Conservation (phyloP, 2,113 vertebrate genomes). For the Myotis lucifugus region DNA sequence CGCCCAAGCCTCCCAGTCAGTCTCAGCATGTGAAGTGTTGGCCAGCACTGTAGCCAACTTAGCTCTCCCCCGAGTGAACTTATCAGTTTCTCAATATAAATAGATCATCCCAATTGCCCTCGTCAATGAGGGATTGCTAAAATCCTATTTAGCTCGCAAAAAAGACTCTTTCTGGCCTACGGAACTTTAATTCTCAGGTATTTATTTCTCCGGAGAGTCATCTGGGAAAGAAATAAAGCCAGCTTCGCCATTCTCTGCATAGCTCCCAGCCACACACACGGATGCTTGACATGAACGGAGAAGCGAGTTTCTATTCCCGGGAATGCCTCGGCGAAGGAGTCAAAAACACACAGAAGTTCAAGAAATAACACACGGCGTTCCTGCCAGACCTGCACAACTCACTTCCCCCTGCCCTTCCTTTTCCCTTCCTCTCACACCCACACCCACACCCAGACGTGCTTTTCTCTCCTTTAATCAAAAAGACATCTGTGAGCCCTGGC, state of each 20-base stretch:
- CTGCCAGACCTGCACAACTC: not conserved
- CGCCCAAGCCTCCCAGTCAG: not conserved
- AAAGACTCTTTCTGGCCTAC: slow-evolving; percentile 36
- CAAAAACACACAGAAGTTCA: not conserved
- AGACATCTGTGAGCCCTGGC: not conserved
- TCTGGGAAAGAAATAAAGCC: slow-evolving; percentile 34
- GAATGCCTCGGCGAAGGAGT: not conserved
- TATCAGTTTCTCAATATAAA: slow-evolving; percentile 30
- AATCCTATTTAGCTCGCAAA: slow-evolving; percentile 50
- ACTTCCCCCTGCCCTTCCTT: slow-evolving; percentile 14
- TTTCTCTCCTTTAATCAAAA: not conserved
- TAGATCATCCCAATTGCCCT: slow-evolving; percentile 43
- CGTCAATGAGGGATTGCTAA: not conserved
- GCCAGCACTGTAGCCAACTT: not conserved
- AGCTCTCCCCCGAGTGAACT: not conserved
- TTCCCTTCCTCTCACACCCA: not conserved
- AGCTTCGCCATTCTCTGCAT: not conserved
- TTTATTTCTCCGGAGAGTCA: slow-evolving; percentile 55
- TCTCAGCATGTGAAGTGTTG: not conserved
- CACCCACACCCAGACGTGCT: not conserved
- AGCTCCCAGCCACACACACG: slow-evolving; percentile 4
- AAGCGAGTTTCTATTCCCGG: not conserved
- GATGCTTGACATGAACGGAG: not conserved
- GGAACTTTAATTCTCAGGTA: slow-evolving; percentile 57
- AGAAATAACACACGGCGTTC: not conserved